Evolutionary conservation across 2,888 invertebrate genomes (phyloP).

Genomic region (Cynaeus angustus): DNA sequence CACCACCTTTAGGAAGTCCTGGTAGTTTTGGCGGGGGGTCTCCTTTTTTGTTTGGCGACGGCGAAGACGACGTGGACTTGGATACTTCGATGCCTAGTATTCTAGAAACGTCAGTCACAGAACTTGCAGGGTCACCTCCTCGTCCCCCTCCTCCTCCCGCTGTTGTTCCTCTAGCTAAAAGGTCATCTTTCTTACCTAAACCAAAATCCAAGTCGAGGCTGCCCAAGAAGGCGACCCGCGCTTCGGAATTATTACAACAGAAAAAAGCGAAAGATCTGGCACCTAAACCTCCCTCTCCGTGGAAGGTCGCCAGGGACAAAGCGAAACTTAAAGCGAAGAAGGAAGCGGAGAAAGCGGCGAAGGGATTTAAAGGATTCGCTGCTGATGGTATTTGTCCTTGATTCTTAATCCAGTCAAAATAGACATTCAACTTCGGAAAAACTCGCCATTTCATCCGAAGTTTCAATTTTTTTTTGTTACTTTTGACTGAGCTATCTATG

Average conservation of each 20-base stretch:
- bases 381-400: no score
- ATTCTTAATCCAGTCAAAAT: no score
- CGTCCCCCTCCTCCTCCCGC: background rate
- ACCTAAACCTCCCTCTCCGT: background rate
- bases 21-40: background rate
- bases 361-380: background rate
- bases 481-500: no score
- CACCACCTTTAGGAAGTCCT: no score
- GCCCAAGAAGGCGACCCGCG: constrained; percentile 1
- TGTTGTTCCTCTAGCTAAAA: no score
- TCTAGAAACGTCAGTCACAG: background rate
- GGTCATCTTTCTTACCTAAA: background rate
- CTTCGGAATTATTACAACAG: constrained; percentile 11
- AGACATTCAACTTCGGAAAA: no score
- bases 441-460: no score
- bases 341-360: background rate
- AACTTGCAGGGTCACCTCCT: background rate
- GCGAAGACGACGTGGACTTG: background rate
- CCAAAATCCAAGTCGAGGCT: constrained; percentile 8
- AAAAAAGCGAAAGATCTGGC: background rate
- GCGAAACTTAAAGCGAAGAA: background rate
- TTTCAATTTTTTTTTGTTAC: no score
- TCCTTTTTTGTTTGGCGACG: background rate
- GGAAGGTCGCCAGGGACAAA: background rate
- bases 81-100: constrained; percentile 6